Evolutionary conservation across 2,888 invertebrate species (phyloP).

Genomic region (Aleiodes leptofemur): DNA sequence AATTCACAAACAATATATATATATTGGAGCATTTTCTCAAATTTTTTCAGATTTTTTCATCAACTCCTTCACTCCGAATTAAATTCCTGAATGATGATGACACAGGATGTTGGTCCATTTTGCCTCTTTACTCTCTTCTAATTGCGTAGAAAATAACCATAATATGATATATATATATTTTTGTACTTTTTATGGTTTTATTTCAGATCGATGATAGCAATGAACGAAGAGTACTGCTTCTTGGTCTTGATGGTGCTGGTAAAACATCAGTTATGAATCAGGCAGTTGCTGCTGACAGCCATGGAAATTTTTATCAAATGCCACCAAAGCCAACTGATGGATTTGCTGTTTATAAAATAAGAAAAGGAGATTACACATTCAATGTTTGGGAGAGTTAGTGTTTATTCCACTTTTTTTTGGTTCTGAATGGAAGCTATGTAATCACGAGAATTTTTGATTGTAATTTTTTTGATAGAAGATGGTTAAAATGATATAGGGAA

Average conservation of each 20-base stretch:
- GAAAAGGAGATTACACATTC: slow-evolving; percentile 64
- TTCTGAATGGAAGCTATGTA: too few relatives aligned
- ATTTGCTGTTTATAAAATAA: slow-evolving; percentile 69
- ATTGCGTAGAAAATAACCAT: slow-evolving; percentile 39
- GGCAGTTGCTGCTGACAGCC: slow-evolving; percentile 63
- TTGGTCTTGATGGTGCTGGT: slow-evolving; percentile 73
- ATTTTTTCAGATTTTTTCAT: too few relatives aligned
- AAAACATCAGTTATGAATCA: slow-evolving; percentile 73
- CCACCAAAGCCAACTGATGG: slow-evolving; percentile 68
- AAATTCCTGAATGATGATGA: too few relatives aligned
- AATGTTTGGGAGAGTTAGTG: slow-evolving; percentile 73
- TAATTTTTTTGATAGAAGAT: too few relatives aligned
- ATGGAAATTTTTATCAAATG: slow-evolving; percentile 59
- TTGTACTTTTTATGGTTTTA: slow-evolving; percentile 2
- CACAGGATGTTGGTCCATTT: too few relatives aligned
- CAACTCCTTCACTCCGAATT: too few relatives aligned
- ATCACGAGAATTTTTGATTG: too few relatives aligned
- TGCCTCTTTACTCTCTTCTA: too few relatives aligned
- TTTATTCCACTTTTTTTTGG: neutral
- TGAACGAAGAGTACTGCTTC: slow-evolving; percentile 70
- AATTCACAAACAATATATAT: too few relatives aligned
- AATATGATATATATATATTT: neutral
- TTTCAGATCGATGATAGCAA: slow-evolving; percentile 72
- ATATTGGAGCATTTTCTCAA: too few relatives aligned
- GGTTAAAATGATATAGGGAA: too few relatives aligned